Base-by-base conservation (phyloP, 53 echinoderm and acorn worm genomes). In the Pentamera pediparva region DNA sequence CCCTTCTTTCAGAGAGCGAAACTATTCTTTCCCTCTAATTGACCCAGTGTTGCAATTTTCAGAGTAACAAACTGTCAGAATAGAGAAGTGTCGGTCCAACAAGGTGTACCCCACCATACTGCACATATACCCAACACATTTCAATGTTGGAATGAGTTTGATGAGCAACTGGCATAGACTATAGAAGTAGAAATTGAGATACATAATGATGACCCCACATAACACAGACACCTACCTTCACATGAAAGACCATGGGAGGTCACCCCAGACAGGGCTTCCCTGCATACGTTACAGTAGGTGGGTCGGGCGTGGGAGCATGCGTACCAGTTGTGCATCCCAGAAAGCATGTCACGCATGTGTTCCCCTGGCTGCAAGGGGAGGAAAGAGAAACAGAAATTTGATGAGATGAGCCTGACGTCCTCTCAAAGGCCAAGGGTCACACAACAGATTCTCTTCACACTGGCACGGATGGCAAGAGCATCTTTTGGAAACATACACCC, bases 321-420 rank as follows among this genome's bases (percentile, higher is more conserved):
- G 27, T 91, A 96, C 96, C 96, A 96, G 77, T 96, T 96, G 52
- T 96, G 96, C 96, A 91, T 96, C 4, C 96, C 96, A 12, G 96
- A 96, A 7, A 96, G 74, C 88, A 91, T 90, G 73, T 96, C 96
- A 32, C 88, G 81, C 84, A 93, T 93, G 76, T 93, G 93, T 78
- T 93, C 93, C 48, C 93, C 89, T 58, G 86, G 89, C 86, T 89
- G 81, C 6, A 82, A 30, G 8, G 59, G 30, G 32, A 30, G 64
- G 48, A 41, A 36, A 5, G 47, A 20, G 18, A 54, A 32, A 52
- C 40, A 39, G 18, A 41, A 20, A 36, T 39, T 18, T 54, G 0
- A 22, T 24, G 54, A n/a, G n/a, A n/a, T n/a, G n/a, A n/a, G n/a
- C n/a, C n/a, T n/a, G n/a, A n/a, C n/a, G n/a, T n/a, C n/a, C n/a